Percentiles rank a stretch among this genome's conserved stretches.
Evolutionary conservation across 2,888 invertebrate species (phyloP).

Genomic region (Chrysolina haemoptera): DNA sequence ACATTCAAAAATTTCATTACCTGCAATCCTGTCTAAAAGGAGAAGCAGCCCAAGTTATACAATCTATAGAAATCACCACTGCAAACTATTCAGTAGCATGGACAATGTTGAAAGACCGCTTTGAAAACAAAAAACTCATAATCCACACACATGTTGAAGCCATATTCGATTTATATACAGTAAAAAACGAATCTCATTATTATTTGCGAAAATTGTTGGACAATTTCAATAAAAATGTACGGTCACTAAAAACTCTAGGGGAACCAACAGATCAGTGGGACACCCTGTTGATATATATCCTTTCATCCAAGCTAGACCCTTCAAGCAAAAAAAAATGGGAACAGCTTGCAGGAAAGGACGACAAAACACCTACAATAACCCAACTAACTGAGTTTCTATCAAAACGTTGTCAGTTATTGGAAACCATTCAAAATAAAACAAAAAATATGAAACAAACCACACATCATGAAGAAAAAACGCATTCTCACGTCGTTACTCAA

Average conservation of each 20-base stretch:
- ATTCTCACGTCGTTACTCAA: background rate
- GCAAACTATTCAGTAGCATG: constrained; percentile 26
- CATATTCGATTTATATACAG: constrained; percentile 32
- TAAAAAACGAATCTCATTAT: constrained; percentile 26
- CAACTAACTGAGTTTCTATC: background rate
- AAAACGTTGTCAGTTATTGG: background rate
- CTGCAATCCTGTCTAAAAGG: background rate
- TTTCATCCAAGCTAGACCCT: constrained; percentile 8
- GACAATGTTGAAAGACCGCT: constrained; percentile 19
- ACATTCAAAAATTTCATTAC: background rate
- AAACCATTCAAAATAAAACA: background rate
- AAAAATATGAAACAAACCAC: background rate
- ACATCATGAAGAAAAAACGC: background rate
- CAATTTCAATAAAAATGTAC: constrained; percentile 31
- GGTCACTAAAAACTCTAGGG: background rate
- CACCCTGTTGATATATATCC: background rate
- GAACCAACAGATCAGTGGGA: background rate
- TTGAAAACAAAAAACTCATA: constrained; percentile 33
- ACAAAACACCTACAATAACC: too few relatives aligned
- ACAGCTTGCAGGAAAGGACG: background rate
- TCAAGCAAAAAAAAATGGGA: constrained; percentile 5
- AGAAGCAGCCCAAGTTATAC: constrained; percentile 23
- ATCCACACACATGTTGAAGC: constrained; percentile 41
- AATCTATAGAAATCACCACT: constrained; percentile 19
- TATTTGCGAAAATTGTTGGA: constrained; percentile 30